Evolutionary conservation across 2,888 invertebrate species (phyloP), one percentile per base, ranked within the genome.

Genomic region (Ceraclea dissimilis): DNA sequence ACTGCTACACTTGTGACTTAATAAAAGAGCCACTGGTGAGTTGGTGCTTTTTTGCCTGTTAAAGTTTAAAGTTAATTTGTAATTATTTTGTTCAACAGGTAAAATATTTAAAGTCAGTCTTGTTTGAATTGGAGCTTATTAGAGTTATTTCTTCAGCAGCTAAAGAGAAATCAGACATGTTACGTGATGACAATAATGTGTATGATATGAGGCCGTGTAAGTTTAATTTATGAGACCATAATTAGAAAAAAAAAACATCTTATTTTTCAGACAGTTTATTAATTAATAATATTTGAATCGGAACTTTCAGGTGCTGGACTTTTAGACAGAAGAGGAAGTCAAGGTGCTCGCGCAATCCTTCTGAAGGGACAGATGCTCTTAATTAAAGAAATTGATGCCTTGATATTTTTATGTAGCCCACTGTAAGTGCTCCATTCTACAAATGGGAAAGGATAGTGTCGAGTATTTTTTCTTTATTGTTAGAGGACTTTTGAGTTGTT

Each of bases 341-440:
- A 85, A 64, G 86, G 85, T 1, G 72, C 83, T 0, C 75, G 82
- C 19, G 87, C 88, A 51, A 84, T 92, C 43, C 72, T 92, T 18
- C 77, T 94, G 8, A 87, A 90, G 65, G 94, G 94, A 2, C 92
- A 93, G 65, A 91, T 94, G 81, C 82, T 87, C 64, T 84, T 85
- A 65, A 78, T 94, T 11, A 81, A 85, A 34, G 90, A 93, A 63
- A 84, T 91, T 56, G 85, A 89, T 60, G 83, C 85, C 0, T 82
- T 93, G 34, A 86, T 92, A 55, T 94, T 90, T 67, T 78, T 94
- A 1, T 93, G 93, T 68, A 90, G 90, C 65, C 93, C 94, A 1
- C 76, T 94, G 88, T 93, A 71, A 81, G 86, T 80, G 5, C 16
- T 39, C 4, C 4, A 10, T 26, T 26, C 10, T 10, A 26, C 10